Evolutionary conservation across 2,113 vertebrate genomes (phyloP).

Genomic region (Scalopus aquaticus): DNA sequence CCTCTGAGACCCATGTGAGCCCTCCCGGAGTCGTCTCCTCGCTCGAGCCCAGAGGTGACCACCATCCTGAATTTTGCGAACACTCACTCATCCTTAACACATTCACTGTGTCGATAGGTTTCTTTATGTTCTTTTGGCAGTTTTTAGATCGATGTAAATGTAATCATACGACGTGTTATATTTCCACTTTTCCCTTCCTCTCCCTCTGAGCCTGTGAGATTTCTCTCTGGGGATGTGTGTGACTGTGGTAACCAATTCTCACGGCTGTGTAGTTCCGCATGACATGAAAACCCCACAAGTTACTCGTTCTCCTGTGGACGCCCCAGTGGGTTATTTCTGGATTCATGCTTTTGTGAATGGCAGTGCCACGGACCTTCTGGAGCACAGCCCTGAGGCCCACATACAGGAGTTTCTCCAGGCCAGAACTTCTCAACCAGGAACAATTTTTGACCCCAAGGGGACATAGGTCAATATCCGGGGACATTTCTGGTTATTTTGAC

Average conservation of each 20-base stretch:
- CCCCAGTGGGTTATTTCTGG: neutral
- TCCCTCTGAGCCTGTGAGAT: neutral
- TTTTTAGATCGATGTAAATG: neutral
- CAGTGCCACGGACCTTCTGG: neutral
- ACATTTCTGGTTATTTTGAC: neutral
- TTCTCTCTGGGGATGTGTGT: neutral
- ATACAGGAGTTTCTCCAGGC: neutral
- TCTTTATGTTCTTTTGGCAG: neutral
- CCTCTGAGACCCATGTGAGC: neutral
- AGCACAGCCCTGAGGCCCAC: neutral
- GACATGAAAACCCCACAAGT: neutral
- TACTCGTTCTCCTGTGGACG: neutral
- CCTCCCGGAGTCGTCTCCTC: neutral
- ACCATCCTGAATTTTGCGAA: neutral
- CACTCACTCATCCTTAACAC: neutral
- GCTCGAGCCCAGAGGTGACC: neutral
- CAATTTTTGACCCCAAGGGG: neutral
- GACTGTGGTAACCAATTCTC: neutral
- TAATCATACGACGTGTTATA: neutral
- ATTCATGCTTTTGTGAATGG: neutral
- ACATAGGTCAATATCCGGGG: neutral
- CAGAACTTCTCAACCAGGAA: neutral
- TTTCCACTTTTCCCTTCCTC: neutral
- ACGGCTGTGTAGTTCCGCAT: neutral
- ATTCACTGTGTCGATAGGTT: neutral